Conservation (phyloP, 2,888 invertebrate genomes). For the Melolontha melolontha region DNA sequence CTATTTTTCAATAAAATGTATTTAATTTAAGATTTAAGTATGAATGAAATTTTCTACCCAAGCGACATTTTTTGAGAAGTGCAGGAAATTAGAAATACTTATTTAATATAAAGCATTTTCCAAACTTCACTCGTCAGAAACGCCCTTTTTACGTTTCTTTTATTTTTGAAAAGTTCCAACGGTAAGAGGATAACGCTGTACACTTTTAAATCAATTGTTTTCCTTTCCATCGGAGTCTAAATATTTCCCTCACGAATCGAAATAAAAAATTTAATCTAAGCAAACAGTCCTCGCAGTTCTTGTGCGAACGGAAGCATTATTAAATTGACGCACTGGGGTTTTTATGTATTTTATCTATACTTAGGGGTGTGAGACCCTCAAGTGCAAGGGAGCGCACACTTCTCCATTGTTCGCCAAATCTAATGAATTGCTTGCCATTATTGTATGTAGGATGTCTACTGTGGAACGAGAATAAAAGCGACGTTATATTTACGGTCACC, state of each 20-base stretch:
- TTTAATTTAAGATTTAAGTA: no score
- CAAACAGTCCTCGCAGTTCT: slow-evolving; percentile 54
- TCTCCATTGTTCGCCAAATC: slow-evolving; percentile 55
- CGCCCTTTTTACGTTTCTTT: no score
- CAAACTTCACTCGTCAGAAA: no score
- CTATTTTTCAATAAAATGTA: no score
- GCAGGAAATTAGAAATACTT: no score
- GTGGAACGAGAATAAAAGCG: slow-evolving; percentile 1
- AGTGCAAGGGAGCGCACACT: slow-evolving; percentile 47
- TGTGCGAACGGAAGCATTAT: slow-evolving; percentile 59
- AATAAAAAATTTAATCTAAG: slow-evolving; percentile 55
- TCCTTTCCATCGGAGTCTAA: slow-evolving; percentile 6
- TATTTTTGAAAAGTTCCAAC: neutral
- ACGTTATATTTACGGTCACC: slow-evolving; percentile 9
- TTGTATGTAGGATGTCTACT: slow-evolving; percentile 11
- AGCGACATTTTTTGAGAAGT: no score
- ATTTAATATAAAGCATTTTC: no score
- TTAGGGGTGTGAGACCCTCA: slow-evolving; percentile 51
- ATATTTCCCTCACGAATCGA: slow-evolving; percentile 28
- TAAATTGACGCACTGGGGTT: slow-evolving; percentile 63
- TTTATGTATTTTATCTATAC: slow-evolving; percentile 59
- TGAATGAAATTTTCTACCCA: no score
- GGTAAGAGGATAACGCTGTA: slow-evolving; percentile 23
- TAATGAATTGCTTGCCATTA: slow-evolving; percentile 57
- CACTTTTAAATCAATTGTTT: slow-evolving; percentile 30